These are phyloP conservation scores for Bombus sylvicola DNA, from an alignment of 1,140 invertebrate species.

Conservation along the genomic window DNA sequence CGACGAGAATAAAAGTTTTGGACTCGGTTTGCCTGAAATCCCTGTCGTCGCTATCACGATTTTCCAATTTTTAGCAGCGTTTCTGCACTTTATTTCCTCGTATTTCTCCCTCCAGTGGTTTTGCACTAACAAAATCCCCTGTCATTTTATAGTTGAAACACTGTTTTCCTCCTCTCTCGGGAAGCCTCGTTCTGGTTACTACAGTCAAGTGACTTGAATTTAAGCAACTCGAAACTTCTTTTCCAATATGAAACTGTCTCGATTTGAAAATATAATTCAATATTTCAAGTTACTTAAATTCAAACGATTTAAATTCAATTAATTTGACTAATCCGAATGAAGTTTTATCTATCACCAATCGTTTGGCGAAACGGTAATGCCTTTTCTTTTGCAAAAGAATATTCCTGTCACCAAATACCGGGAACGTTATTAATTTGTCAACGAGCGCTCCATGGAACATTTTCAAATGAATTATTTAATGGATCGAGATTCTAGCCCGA, in stretches of 20 bases:
- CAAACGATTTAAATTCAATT: too few species aligned
- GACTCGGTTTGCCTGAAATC: not conserved
- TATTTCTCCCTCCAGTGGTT: too few species aligned
- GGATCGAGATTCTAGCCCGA: not conserved
- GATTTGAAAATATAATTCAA: not conserved
- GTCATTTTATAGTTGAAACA: not conserved
- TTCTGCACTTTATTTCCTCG: not conserved
- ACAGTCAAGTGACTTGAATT: not conserved
- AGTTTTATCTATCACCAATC: too few species aligned
- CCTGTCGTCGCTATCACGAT: not conserved
- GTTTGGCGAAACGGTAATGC: too few species aligned
- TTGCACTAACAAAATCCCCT: not conserved
- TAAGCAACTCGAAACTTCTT: not conserved
- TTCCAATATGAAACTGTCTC: not conserved
- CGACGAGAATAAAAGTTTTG: not conserved
- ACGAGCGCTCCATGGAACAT: not conserved
- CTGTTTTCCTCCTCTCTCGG: not conserved
- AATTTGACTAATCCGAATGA: not conserved
- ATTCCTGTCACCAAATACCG: not conserved
- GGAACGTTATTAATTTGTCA: not conserved
- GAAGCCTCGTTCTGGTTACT: not conserved
- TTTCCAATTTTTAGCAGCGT: not conserved
- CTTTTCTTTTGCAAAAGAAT: not conserved
- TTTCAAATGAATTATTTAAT: conserved; percentile 12
- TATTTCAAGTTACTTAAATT: not conserved